These are phyloP conservation scores for Enteromius anoplus DNA, from an alignment of 2,797 vertebrate genomes.

Conservation along the genomic window DNA sequence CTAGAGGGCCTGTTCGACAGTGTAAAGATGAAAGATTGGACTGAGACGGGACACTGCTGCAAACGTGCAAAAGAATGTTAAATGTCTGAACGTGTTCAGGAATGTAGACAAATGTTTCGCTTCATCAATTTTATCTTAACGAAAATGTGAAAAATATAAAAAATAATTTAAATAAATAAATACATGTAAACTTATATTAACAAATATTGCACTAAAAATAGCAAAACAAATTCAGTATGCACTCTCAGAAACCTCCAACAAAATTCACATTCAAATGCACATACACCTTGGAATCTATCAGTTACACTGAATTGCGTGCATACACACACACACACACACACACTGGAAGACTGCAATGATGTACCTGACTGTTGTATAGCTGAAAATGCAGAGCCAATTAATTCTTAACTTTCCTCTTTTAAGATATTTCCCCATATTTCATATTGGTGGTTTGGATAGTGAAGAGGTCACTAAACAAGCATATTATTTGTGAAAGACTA, in stretches of 20 bases:
- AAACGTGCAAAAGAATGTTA: conserved; percentile 36
- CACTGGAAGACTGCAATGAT: conserved; percentile 55
- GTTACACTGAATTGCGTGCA: background rate
- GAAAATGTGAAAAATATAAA: conserved; percentile 45
- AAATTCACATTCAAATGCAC: background rate
- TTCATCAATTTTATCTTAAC: conserved; percentile 7
- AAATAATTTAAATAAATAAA: conserved; percentile 43
- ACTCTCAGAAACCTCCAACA: background rate
- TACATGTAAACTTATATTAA: conserved; percentile 15
- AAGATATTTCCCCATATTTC: background rate
- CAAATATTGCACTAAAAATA: conserved; percentile 27
- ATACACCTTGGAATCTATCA: background rate
- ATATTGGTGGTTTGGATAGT: conserved; percentile 5
- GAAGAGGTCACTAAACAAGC: conserved; percentile 13
- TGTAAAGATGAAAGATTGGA: conserved; percentile 32
- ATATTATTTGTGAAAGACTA: conserved; percentile 11
- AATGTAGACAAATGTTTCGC: conserved; percentile 63
- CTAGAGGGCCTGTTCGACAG: background rate
- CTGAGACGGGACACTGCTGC: background rate
- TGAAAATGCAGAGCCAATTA: conserved; percentile 59
- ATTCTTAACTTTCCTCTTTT: conserved; percentile 18
- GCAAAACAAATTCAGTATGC: background rate
- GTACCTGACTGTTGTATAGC: conserved; percentile 63
- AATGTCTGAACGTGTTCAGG: conserved; percentile 41
- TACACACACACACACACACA: background rate